These are phyloP conservation scores for Andricus curvator DNA, from an alignment of 2,888 invertebrate genomes.

Conservation along the genomic window DNA sequence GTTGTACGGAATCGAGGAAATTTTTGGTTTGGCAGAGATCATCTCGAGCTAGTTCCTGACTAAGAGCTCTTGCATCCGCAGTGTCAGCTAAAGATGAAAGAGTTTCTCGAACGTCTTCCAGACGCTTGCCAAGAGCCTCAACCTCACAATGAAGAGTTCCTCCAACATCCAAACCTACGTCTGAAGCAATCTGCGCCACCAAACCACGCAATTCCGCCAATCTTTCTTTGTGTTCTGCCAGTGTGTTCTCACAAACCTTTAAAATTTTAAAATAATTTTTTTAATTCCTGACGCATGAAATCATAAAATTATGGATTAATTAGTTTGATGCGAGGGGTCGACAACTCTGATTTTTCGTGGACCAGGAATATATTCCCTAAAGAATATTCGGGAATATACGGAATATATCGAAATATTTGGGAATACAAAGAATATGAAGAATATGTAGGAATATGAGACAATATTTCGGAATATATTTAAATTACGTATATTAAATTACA, in stretches of 20 bases:
- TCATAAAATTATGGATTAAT: no score
- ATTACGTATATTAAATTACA: no score
- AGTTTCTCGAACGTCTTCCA: conserved; percentile 88
- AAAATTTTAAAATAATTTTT: conserved; percentile 35
- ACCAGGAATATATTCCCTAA: no score
- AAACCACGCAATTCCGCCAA: conserved; percentile 86
- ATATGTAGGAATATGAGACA: no score
- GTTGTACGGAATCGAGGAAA: conserved; percentile 87
- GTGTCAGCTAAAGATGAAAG: conserved; percentile 88
- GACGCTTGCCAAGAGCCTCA: conserved; percentile 86
- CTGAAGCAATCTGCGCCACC: conserved; percentile 88
- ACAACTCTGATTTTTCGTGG: no score
- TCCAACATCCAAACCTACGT: conserved; percentile 87
- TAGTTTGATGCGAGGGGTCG: no score
- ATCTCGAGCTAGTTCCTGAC: conserved; percentile 80
- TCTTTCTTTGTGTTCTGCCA: conserved; percentile 85
- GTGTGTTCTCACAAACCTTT: conserved; percentile 88
- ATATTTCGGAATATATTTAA: no score
- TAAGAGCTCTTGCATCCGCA: conserved; percentile 85
- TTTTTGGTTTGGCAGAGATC: conserved; percentile 81
- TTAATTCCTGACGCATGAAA: not conserved
- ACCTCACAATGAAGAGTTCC: conserved; percentile 88
- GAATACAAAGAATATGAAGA: no score
- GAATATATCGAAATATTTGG: no score
- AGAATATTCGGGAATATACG: no score